phyloP scores from a whole-genome alignment of 2,113 vertebrate species.

The Lampris megalopsis region DNA sequence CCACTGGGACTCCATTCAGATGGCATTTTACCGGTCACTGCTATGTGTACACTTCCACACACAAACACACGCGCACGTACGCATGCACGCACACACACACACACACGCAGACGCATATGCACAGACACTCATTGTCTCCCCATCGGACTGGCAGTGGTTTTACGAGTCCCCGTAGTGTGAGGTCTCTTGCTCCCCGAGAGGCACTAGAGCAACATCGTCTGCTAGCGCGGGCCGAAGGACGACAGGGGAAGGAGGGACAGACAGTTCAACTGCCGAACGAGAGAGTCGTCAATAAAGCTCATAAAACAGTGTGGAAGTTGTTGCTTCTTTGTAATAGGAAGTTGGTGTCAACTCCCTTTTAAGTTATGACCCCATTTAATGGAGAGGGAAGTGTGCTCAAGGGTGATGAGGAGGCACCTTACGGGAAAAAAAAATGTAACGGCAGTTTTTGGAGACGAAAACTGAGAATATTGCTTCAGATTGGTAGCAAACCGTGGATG shows the following conservation, averaged over 20 bases:
- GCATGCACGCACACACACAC: slow-evolving; percentile 14
- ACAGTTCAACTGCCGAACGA: slow-evolving; percentile 71
- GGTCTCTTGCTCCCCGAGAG: slow-evolving; percentile 74
- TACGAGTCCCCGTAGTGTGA: slow-evolving; percentile 81
- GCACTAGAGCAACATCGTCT: slow-evolving; percentile 73
- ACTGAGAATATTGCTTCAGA: too few species aligned
- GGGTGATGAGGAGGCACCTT: slow-evolving; percentile 12
- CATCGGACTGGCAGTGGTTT: slow-evolving; percentile 78
- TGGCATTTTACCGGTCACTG: slow-evolving; percentile 79
- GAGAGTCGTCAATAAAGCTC: slow-evolving; percentile 76
- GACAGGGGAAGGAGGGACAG: slow-evolving; percentile 51
- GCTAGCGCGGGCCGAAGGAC: slow-evolving; percentile 30
- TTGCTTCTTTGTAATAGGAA: slow-evolving; percentile 78
- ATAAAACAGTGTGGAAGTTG: slow-evolving; percentile 77
- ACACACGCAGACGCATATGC: slow-evolving; percentile 50
- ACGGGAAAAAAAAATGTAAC: too few species aligned
- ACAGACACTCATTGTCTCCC: slow-evolving; percentile 49
- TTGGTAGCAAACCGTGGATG: too few species aligned
- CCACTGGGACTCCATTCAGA: slow-evolving; percentile 83
- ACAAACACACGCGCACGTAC: slow-evolving; percentile 17
- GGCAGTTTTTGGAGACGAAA: too few species aligned
- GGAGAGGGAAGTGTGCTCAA: slow-evolving; percentile 69
- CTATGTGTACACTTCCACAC: slow-evolving; percentile 56
- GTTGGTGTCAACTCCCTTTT: slow-evolving; percentile 76
- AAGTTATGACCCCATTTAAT: slow-evolving; percentile 78